Conservation (phyloP, 2,888 invertebrate species). For the Ryuthela nishihirai region DNA sequence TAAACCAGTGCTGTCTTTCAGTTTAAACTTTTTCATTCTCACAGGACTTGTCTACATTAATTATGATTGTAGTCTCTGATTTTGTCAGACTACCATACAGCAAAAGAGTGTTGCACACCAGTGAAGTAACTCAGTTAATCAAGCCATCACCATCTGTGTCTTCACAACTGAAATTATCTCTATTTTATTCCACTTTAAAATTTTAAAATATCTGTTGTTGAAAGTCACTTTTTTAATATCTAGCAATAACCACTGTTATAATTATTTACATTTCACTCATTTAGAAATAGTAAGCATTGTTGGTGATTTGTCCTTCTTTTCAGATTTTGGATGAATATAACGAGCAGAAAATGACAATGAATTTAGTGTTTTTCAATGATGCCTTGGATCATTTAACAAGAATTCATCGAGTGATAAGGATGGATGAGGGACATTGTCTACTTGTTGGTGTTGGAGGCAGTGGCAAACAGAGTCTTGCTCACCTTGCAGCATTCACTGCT, state of each 20-base stretch:
- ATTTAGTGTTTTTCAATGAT: constrained; percentile 83
- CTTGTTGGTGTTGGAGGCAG: constrained; percentile 85
- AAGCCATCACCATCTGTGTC: too few relatives aligned
- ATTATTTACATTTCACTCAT: not conserved
- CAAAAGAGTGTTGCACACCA: too few relatives aligned
- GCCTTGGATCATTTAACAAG: constrained; percentile 86
- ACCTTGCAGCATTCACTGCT: constrained; percentile 77
- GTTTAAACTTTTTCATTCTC: too few relatives aligned
- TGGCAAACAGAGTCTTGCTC: constrained; percentile 78
- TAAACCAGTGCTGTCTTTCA: too few relatives aligned
- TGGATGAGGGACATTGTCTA: constrained; percentile 77
- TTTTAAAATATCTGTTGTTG: too few relatives aligned
- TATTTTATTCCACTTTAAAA: too few relatives aligned
- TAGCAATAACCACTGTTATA: not conserved
- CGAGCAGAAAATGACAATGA: constrained; percentile 66
- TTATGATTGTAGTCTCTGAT: too few relatives aligned
- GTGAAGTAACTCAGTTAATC: too few relatives aligned
- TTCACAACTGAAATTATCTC: too few relatives aligned
- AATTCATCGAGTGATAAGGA: constrained; percentile 75
- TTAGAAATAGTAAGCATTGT: not conserved
- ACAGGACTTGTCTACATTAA: too few relatives aligned
- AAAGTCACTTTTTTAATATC: not conserved
- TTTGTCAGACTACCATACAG: too few relatives aligned
- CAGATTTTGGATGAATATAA: constrained; percentile 82
- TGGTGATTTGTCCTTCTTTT: not conserved